Evolutionary conservation across 2,888 invertebrate species (phyloP).

Genomic region (Tachina fera): DNA sequence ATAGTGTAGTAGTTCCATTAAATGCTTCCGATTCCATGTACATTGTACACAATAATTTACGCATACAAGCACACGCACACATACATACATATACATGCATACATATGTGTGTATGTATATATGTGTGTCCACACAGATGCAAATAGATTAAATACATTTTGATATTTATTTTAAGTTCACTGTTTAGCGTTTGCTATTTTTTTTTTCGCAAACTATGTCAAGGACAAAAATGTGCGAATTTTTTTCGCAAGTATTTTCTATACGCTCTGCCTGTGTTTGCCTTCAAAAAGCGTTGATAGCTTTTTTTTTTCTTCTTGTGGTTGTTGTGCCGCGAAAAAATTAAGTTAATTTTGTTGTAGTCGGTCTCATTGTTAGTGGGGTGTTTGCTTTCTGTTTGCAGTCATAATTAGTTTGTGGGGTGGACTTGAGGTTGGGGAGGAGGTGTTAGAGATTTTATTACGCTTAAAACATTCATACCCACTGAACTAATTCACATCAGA

Average conservation of each 20-base stretch:
- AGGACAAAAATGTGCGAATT: conserved; percentile 82
- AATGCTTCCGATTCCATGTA: conserved; percentile 59
- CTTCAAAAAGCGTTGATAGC: conserved; percentile 54
- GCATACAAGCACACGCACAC: conserved; percentile 27
- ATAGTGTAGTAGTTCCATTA: conserved; percentile 52
- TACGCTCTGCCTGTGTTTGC: conserved; percentile 51
- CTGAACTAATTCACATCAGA: conserved; percentile 77
- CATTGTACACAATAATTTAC: not conserved
- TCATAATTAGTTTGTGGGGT: conserved; percentile 59
- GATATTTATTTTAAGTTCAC: conserved; percentile 51
- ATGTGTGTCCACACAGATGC: conserved; percentile 10
- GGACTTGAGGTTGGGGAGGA: not conserved
- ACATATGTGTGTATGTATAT: not conserved
- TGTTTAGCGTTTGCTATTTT: conserved; percentile 48
- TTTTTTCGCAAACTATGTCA: conserved; percentile 78
- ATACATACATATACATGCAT: conserved; percentile 62
- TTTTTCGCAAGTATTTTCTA: conserved; percentile 57
- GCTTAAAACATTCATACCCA: conserved; percentile 73
- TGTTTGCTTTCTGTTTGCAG: conserved; percentile 38
- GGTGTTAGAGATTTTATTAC: conserved; percentile 31
- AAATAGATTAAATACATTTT: conserved; percentile 1
- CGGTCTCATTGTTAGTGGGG: conserved; percentile 12
- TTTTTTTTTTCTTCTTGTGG: conserved; percentile 22
- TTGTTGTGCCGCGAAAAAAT: conserved; percentile 57
- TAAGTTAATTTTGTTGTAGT: conserved; percentile 55